Evolutionary conservation across 2,888 invertebrate species (phyloP), one percentile per base, ranked within the genome.

Genomic region (Platycheirus rosarum): DNA sequence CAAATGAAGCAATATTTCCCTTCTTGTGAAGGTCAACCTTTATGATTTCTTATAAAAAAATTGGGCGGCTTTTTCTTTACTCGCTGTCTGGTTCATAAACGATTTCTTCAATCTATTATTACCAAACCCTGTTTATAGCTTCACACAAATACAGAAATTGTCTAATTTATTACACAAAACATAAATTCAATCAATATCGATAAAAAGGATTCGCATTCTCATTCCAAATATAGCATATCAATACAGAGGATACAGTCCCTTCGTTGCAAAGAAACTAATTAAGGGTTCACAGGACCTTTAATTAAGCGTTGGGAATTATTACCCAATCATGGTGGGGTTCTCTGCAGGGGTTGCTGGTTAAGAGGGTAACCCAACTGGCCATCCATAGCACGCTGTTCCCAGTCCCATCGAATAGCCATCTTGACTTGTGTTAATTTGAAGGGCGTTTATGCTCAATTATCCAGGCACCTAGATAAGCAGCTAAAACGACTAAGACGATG

Each of bases 371-470:
- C 42, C 62, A 51, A 14, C 46, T 7, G 8, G 6, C 29, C 29
- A 1, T 8, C 29, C 23, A n/a, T n/a, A n/a, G 23, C 23, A 2
- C 3, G 23, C 23, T 6, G 23, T n/a, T n/a, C n/a, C n/a, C n/a
- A n/a, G n/a, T n/a, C n/a, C 35, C 71, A 51, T 18, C 55, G 49
- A 78, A 78, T 40, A 48, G 62, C 69, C 75, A 55, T 60, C 46
- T 65, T 65, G 44, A 48, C 76, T 66, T 70, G 69, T 70, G 76
- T 76, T 80, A 80, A 80, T 80, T 80, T 80, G 80, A 80, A 60
- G 76, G 80, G 76, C 76, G 57, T 80, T 80, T 80, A 80, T 80
- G 80, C 80, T 70, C 80, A 80, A 80, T 80, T 80, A 80, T 76
- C 70, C 76, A 32, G 32, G 65, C 76, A 76, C 80, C 76, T 76